Conservation (phyloP, 2,113 vertebrate species). For the Percopsis transmontana region DNA sequence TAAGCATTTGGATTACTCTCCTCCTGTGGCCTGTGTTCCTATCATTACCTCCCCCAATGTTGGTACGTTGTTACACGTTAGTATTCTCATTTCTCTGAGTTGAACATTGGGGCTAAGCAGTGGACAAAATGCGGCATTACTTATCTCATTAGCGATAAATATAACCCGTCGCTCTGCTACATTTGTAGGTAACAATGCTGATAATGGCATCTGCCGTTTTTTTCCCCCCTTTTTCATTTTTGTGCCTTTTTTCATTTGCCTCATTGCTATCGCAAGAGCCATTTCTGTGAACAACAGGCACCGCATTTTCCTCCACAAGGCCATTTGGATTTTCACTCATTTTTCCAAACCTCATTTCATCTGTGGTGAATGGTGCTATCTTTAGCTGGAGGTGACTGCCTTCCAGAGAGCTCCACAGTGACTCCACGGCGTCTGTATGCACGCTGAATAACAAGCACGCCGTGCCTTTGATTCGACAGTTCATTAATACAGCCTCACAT, state of each 20-base stretch:
- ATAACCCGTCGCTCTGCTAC: conserved; percentile 40
- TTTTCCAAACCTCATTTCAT: conserved; percentile 64
- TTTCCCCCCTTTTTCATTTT: conserved; percentile 11
- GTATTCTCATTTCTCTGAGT: conserved; percentile 34
- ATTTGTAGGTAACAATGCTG: conserved; percentile 55
- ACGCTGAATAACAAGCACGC: conserved; percentile 44
- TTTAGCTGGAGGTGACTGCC: conserved; percentile 58
- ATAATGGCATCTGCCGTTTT: conserved; percentile 35
- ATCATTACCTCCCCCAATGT: neutral
- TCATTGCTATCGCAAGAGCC: conserved; percentile 40
- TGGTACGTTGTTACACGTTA: conserved; percentile 35
- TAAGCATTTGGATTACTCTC: conserved; percentile 15
- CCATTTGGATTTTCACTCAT: conserved; percentile 62
- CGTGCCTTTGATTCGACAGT: conserved; percentile 47
- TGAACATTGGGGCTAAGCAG: conserved; percentile 36
- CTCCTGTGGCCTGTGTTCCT: neutral
- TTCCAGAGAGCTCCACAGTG: conserved; percentile 19
- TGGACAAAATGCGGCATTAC: conserved; percentile 57
- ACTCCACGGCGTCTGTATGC: conserved; percentile 19
- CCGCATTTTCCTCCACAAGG: conserved; percentile 37
- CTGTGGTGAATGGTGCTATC: conserved; percentile 60
- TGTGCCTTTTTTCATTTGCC: neutral
- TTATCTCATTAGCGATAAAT: conserved; percentile 70
- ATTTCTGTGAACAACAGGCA: conserved; percentile 61
- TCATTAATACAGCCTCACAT: conserved; percentile 39